Evolutionary conservation across 1,140 invertebrate species (phyloP).

Genomic region (Nylanderia fulva): DNA sequence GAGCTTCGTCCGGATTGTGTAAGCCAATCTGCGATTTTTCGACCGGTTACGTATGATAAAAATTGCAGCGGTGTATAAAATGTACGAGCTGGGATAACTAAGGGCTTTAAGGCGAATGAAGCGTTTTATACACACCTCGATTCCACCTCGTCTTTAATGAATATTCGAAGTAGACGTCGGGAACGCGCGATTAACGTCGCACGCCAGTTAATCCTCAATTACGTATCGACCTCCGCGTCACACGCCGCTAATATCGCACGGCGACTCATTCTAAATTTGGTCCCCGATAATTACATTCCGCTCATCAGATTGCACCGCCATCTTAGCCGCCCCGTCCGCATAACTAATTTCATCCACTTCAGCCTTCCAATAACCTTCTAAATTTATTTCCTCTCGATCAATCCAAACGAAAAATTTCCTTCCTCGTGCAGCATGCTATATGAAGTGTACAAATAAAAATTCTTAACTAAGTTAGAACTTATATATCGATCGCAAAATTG

Average conservation of each 20-base stretch:
- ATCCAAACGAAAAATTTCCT: not conserved
- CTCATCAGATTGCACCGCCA: slow-evolving; percentile 47
- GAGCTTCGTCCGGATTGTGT: too few relatives aligned
- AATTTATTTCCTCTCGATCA: slow-evolving; percentile 36
- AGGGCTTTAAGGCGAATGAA: not conserved
- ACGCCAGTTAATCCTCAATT: slow-evolving; percentile 60
- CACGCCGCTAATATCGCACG: slow-evolving; percentile 43
- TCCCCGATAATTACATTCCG: slow-evolving; percentile 60
- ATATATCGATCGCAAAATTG: not conserved
- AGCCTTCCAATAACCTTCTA: slow-evolving; percentile 35
- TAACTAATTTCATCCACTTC: slow-evolving; percentile 56
- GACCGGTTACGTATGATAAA: not conserved
- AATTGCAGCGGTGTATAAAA: slow-evolving; percentile 12
- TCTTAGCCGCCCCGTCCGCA: slow-evolving; percentile 29
- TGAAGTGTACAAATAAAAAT: not conserved
- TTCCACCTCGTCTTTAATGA: slow-evolving; percentile 35
- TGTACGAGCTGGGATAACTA: not conserved
- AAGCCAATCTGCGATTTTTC: not conserved
- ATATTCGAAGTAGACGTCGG: slow-evolving; percentile 44
- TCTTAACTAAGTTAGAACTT: not conserved
- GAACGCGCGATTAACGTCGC: slow-evolving; percentile 51
- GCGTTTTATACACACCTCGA: not conserved
- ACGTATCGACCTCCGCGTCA: slow-evolving; percentile 47
- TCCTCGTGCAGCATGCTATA: too few relatives aligned
- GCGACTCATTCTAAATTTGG: slow-evolving; percentile 59